Evolutionary conservation across 2,113 vertebrate species (phyloP).

Genomic region (Thamnaconus septentrionalis): DNA sequence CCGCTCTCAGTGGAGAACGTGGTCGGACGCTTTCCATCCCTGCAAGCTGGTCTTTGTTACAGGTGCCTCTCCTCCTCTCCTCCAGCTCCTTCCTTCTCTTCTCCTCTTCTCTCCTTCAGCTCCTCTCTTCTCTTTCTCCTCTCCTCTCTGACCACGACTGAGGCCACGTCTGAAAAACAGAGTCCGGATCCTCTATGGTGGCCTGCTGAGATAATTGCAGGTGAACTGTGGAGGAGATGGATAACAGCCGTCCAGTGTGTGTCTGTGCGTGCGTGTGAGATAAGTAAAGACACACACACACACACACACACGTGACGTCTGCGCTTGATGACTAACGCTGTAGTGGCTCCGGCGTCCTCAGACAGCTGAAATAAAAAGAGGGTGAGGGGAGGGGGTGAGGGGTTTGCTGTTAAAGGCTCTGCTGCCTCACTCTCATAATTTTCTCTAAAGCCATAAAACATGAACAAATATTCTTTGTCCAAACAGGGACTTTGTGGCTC

Average conservation of each 20-base stretch:
- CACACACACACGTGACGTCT: no score
- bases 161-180: background rate
- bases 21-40: no score
- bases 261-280: no score
- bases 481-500: slow-evolving; percentile 7
- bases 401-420: background rate
- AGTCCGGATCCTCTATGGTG: slow-evolving; percentile 12
- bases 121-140: no score
- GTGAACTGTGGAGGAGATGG: slow-evolving; percentile 41
- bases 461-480: slow-evolving; percentile 5
- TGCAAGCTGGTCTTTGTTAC: no score
- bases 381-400: slow-evolving; percentile 19
- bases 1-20: no score
- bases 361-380: slow-evolving; percentile 43
- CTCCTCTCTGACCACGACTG: background rate
- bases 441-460: slow-evolving; percentile 4
- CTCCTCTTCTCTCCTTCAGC: no score
- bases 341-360: slow-evolving; percentile 16
- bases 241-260: background rate
- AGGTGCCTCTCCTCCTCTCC: no score
- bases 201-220: slow-evolving; percentile 48
- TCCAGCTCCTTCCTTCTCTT: no score
- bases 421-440: slow-evolving; percentile 11
- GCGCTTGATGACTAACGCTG: no score
- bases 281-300: no score